Percentiles rank a stretch among this genome's conserved stretches.
Conservation (phyloP, 2,888 invertebrate species). For the Anthophora plumipes region DNA sequence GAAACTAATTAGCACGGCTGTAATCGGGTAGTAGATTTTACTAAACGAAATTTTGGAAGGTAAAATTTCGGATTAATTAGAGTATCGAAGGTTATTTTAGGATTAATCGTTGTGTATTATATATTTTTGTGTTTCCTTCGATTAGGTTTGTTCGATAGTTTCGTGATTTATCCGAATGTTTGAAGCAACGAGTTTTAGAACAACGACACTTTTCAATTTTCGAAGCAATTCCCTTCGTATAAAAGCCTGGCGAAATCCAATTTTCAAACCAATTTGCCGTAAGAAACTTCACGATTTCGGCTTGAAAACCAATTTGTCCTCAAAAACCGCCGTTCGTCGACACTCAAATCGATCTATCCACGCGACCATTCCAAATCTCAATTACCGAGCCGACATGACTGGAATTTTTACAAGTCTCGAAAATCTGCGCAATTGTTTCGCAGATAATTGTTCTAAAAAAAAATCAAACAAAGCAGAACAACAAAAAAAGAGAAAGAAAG, state of each 20-base stretch:
- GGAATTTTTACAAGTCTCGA: background rate
- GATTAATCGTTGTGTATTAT: background rate
- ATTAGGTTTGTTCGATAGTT: background rate
- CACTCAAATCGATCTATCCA: slow-evolving; percentile 15
- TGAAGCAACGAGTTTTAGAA: background rate
- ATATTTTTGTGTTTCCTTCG: background rate
- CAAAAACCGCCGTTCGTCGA: slow-evolving; percentile 17
- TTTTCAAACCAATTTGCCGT: slow-evolving; percentile 29
- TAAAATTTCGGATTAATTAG: background rate
- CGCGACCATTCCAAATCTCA: slow-evolving; percentile 14
- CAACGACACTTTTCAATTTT: slow-evolving; percentile 27
- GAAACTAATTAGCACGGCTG: background rate
- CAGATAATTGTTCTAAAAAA: background rate
- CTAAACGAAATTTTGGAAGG: background rate
- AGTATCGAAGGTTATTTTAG: background rate
- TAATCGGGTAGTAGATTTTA: background rate
- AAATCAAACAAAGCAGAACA: background rate
- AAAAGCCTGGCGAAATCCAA: slow-evolving; percentile 24
- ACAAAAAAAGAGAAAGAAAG: no score
- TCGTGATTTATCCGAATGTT: background rate
- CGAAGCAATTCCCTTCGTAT: slow-evolving; percentile 30
- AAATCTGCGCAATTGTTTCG: background rate
- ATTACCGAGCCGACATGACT: background rate
- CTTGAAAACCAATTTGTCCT: slow-evolving; percentile 14
- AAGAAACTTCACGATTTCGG: slow-evolving; percentile 23